These are phyloP conservation scores for Vultur gryphus DNA, from an alignment of 2,797 vertebrate species.

Conservation along the genomic window DNA sequence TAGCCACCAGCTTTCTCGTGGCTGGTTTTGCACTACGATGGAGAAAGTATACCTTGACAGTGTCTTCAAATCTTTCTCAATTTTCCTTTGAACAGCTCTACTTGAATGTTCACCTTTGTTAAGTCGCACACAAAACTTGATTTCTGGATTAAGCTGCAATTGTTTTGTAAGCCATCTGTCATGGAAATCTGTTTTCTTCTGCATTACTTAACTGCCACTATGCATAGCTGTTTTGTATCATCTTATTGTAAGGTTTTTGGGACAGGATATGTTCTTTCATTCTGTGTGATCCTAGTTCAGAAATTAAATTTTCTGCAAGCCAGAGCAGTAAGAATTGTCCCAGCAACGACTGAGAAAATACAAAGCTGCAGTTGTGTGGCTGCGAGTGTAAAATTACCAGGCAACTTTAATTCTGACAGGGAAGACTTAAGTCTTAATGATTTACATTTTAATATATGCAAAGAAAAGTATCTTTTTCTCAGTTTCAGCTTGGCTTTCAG, in stretches of 20 bases:
- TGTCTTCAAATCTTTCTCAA: background rate
- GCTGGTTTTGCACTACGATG: background rate
- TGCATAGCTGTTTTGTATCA: background rate
- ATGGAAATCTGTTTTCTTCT: background rate
- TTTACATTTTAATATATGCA: background rate
- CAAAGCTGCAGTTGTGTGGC: background rate
- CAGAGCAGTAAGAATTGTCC: background rate
- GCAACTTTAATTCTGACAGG: background rate
- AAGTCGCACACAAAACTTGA: background rate
- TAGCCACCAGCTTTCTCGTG: background rate
- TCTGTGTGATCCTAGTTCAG: background rate
- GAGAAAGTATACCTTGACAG: background rate
- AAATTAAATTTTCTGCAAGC: background rate
- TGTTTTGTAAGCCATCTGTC: background rate
- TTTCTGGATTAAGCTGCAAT: background rate
- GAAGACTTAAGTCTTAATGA: background rate
- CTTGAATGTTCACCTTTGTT: background rate
- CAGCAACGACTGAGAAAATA: background rate
- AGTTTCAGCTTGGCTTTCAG: background rate
- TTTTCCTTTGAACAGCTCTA: background rate
- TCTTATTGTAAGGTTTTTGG: background rate
- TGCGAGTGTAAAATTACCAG: background rate
- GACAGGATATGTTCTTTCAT: background rate
- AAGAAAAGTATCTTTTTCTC: background rate
- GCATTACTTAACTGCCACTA: background rate